Evolutionary conservation across 2,888 invertebrate genomes (phyloP).

Genomic region (Andrena hattorfiana): DNA sequence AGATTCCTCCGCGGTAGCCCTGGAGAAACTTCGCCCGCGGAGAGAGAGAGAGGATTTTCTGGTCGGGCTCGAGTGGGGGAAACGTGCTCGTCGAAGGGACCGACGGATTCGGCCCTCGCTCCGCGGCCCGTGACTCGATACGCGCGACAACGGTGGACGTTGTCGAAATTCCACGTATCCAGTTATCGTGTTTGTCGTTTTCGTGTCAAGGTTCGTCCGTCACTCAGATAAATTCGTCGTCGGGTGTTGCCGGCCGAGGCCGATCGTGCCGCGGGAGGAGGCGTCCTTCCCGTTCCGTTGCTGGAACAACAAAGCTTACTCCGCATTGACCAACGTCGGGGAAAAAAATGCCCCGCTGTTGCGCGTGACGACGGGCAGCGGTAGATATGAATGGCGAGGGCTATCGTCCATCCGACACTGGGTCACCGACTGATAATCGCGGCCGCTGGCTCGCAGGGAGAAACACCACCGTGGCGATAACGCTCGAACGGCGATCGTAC

Average conservation of each 20-base stretch:
- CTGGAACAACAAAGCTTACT: background rate
- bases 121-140: background rate
- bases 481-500: conserved; percentile 15
- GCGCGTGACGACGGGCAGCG: conserved; percentile 60
- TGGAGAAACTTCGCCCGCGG: conserved; percentile 54
- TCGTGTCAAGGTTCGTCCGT: conserved; percentile 33
- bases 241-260: background rate
- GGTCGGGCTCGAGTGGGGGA: background rate
- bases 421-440: conserved; percentile 81
- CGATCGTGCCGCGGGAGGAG: background rate
- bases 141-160: conserved; percentile 7
- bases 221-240: conserved; percentile 15
- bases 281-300: background rate
- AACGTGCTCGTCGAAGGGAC: conserved; percentile 4
- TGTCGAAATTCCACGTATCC: conserved; percentile 28
- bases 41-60: conserved; percentile 70
- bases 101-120: conserved; percentile 7
- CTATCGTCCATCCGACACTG: conserved; percentile 73
- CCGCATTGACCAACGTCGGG: background rate
- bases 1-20: conserved; percentile 70
- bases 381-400: conserved; percentile 73
- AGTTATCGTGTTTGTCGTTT: conserved; percentile 14
- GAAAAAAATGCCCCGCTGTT: conserved; percentile 48
- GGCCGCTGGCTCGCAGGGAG: conserved; percentile 44
- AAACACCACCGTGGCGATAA: conserved; percentile 27